phyloP scores from a whole-genome alignment of 2,888 invertebrate genomes.

The Agriopis marginaria region DNA sequence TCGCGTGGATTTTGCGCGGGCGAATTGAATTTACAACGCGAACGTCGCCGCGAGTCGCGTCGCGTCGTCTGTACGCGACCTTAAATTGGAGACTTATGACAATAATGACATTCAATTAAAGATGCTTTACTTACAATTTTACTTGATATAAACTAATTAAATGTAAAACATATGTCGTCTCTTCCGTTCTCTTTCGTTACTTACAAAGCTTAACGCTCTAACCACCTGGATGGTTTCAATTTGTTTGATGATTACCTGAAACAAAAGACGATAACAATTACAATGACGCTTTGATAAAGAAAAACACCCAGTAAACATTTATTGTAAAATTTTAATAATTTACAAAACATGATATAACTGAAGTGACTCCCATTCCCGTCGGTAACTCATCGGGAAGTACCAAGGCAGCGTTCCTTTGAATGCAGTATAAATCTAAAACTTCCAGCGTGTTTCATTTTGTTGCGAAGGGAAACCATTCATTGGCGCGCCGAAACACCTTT shows the following conservation, averaged over 20 bases:
- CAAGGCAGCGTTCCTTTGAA: constrained; percentile 21
- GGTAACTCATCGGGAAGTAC: constrained; percentile 7
- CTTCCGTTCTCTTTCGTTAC: background rate
- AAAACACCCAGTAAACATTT: too few relatives aligned
- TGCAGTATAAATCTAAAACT: constrained; percentile 23
- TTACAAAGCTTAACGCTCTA: constrained; percentile 7
- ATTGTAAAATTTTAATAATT: constrained; percentile 9
- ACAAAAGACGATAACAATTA: constrained; percentile 17
- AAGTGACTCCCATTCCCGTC: background rate
- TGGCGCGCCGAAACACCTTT: constrained; percentile 34
- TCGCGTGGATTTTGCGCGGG: constrained; percentile 30
- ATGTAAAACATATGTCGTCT: background rate
- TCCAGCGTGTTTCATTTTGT: constrained; percentile 17
- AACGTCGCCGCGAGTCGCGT: background rate
- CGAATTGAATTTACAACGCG: constrained; percentile 21
- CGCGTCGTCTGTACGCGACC: constrained; percentile 10
- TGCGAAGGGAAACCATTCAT: constrained; percentile 26
- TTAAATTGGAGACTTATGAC: background rate
- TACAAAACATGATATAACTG: constrained; percentile 11
- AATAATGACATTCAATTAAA: background rate
- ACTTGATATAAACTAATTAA: background rate
- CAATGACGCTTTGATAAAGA: background rate
- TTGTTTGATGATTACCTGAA: constrained; percentile 23
- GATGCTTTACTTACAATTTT: background rate
- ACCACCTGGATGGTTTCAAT: background rate